A percentile compares a stretch with the other conserved stretches of the same genome.
These are phyloP conservation scores for Leptinotarsa lineolata DNA, from an alignment of 1,140 invertebrate genomes.

Conservation along the genomic window DNA sequence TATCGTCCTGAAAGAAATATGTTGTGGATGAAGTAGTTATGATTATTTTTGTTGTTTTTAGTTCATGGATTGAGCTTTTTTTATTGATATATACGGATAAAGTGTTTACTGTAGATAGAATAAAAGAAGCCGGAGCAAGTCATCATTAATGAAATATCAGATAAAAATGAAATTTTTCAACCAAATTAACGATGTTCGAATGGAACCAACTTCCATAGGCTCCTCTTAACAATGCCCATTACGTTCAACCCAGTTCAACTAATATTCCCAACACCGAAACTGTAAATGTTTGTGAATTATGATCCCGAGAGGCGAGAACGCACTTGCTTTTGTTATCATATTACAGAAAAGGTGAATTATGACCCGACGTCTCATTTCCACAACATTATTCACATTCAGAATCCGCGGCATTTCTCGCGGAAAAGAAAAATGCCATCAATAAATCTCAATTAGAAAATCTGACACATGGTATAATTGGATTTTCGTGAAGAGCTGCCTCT, in stretches of 20 bases:
- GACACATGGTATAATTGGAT: not conserved
- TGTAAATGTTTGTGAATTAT: conserved; percentile 25
- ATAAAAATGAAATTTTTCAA: too few species aligned
- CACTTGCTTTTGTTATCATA: conserved; percentile 13
- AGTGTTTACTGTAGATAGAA: too few species aligned
- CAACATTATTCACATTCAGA: conserved; percentile 18
- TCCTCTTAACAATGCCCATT: not conserved
- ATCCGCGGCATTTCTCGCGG: not conserved
- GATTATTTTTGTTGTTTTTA: too few species aligned
- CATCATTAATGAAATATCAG: too few species aligned
- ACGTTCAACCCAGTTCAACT: not conserved
- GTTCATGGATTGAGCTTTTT: too few species aligned
- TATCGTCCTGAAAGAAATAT: too few species aligned
- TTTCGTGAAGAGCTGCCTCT: not conserved
- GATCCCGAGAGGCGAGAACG: conserved; percentile 12
- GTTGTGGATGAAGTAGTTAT: too few species aligned
- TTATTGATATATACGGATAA: too few species aligned
- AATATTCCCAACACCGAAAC: conserved; percentile 3
- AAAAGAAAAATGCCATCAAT: not conserved
- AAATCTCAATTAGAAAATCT: not conserved
- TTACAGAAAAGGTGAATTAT: conserved; percentile 25
- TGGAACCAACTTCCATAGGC: not conserved
- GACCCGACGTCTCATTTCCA: conserved; percentile 19
- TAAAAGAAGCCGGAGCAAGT: too few species aligned
- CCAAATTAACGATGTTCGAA: too few species aligned